Base-by-base conservation (phyloP, 2,113 vertebrate genomes). In the Hassar affinis region DNA sequence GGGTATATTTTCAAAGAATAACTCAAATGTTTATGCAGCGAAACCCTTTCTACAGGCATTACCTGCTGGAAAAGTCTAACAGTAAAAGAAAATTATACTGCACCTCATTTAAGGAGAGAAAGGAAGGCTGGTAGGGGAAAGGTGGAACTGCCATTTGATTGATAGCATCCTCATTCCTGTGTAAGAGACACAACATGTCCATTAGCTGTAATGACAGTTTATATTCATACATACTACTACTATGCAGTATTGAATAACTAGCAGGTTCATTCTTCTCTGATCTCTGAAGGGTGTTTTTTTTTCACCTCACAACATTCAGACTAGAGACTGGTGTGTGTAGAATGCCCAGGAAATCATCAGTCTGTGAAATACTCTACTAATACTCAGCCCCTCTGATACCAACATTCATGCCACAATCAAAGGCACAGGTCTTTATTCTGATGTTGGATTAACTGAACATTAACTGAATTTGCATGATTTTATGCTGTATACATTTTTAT, bases 141-240 rank as follows among this genome's bases (percentile, higher is more conserved):
- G 97, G 96, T 68, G 94, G 81, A 33, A 99, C 96, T 0, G 97
- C 97, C 98, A 98, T 97, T 90, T 97, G 96, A 86, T 93, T 94
- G 87, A 97, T 90, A 1, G 96, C 97, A 87, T 97, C 96, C 88
- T 96, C 94, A 82, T 95, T 93, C 94, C 98, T 95, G 0, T 66
- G 51, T 81, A 87, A 85, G 0, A 49, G 27, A 76, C 11, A 79
- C 18, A 78, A 82, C 17, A 56, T 17, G 66, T 30, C 81, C 30
- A 78, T 10, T 77, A 66, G 18, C 10, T 35, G 4, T 20, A 35
- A 35, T 56, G 51, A 14, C 51, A 35, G 30, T 35, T 35, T 12
- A 20, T 9, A 77, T 56, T 77, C 9, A 12, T 35, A 56, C 35
- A 77, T 27, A 62, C 3, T 56, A 49, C 5, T 30, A 25, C 8